Evolutionary conservation across 1,140 invertebrate genomes (phyloP).

Genomic region (Berghia stephanieae): DNA sequence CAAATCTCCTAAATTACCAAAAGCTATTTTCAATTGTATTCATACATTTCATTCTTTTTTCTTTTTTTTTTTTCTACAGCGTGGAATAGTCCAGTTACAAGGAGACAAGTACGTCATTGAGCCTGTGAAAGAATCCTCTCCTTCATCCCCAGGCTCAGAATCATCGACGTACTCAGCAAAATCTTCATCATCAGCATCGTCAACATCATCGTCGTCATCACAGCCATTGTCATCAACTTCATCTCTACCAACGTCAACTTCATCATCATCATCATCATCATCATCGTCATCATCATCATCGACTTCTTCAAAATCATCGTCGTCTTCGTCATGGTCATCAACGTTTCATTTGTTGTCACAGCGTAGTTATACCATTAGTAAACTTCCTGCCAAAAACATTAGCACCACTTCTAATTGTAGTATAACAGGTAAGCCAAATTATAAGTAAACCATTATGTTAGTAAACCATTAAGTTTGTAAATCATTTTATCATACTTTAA

Average conservation of each 20-base stretch:
- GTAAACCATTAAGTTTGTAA: too few species aligned
- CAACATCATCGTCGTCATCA: slow-evolving; percentile 11
- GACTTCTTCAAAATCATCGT: too few species aligned
- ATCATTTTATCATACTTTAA: too few species aligned
- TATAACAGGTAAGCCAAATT: slow-evolving; percentile 52
- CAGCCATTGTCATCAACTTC: slow-evolving; percentile 12
- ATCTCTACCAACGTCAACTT: too few species aligned
- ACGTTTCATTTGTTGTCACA: slow-evolving; percentile 18
- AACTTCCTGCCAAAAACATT: slow-evolving; percentile 42
- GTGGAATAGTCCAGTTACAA: slow-evolving; percentile 42
- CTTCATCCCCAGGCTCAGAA: slow-evolving; percentile 1
- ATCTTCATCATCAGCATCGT: slow-evolving; percentile 19
- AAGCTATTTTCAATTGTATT: background rate
- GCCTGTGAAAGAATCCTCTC: slow-evolving; percentile 38
- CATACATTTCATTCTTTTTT: background rate
- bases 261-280: slow-evolving; percentile 21
- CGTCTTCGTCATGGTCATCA: slow-evolving; percentile 13
- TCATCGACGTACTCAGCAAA: too few species aligned
- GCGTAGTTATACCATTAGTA: slow-evolving; percentile 47
- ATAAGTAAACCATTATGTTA: too few species aligned
- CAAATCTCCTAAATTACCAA: too few species aligned
- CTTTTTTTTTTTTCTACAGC: slow-evolving; percentile 43
- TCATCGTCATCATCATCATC: slow-evolving; percentile 12
- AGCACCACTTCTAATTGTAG: slow-evolving; percentile 46
- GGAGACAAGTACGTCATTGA: slow-evolving; percentile 50